Evolutionary conservation across 1,140 invertebrate species (phyloP).

Genomic region (Bombus affinis): DNA sequence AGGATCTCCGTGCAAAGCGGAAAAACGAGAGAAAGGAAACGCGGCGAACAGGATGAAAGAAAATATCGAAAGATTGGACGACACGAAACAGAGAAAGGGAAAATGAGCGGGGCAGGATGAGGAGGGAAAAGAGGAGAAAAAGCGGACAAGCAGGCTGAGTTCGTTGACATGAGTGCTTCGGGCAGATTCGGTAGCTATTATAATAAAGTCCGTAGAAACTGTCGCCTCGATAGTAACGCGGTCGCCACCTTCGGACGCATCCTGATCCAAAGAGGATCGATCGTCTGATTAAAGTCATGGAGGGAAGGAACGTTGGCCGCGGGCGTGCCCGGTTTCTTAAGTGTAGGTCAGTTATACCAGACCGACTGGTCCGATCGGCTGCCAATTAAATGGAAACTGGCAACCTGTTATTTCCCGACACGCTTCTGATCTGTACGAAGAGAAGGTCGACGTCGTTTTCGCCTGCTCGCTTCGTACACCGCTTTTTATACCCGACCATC

Average conservation of each 20-base stretch:
- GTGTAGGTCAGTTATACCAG: constrained; percentile 74
- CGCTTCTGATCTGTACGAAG: constrained; percentile 29
- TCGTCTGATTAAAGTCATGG: not conserved
- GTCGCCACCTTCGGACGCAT: not conserved
- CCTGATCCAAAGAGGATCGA: not conserved
- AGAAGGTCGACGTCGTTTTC: constrained; percentile 58
- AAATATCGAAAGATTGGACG: not conserved
- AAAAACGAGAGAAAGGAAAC: not conserved
- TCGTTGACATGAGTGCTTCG: not conserved
- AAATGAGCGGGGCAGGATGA: not conserved
- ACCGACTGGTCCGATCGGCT: constrained; percentile 67
- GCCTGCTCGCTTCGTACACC: not conserved
- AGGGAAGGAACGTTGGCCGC: not conserved
- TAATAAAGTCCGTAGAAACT: not conserved
- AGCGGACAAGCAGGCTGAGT: not conserved
- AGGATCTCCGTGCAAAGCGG: constrained; percentile 33
- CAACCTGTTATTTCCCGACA: constrained; percentile 68
- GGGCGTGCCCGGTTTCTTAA: constrained; percentile 43
- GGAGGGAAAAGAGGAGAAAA: not conserved
- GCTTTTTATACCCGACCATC: not conserved
- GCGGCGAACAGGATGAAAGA: too few species aligned
- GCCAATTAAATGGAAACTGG: constrained; percentile 65
- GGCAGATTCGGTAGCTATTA: constrained; percentile 11
- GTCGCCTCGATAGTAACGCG: constrained; percentile 16
- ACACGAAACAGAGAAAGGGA: not conserved